Conservation (phyloP, 2,888 invertebrate species). For the Eilema depressum region DNA sequence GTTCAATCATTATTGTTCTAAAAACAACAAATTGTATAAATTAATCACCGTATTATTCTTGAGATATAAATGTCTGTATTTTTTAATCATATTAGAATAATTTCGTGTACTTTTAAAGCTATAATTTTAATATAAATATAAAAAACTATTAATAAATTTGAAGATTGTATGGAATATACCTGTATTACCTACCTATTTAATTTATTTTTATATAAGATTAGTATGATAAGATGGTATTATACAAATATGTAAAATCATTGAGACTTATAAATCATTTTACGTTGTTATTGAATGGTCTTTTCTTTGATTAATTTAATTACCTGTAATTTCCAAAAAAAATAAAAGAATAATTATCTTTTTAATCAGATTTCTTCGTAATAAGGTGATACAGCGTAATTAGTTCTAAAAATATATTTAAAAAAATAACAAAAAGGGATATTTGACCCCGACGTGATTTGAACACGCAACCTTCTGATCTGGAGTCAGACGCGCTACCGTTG, state of each 20-base stretch:
- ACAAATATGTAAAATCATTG: conserved; percentile 39
- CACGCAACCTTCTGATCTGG: conserved; percentile 99
- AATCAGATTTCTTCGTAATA: not conserved
- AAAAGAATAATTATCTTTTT: not conserved
- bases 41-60: conserved; percentile 3
- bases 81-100: conserved; percentile 6
- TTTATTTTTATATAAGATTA: conserved; percentile 55
- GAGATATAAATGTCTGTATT: conserved; percentile 10
- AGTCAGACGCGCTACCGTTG: conserved; percentile 97
- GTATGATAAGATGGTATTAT: conserved; percentile 33
- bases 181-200: conserved; percentile 37
- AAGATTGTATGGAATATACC: conserved; percentile 25
- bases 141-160: conserved; percentile 24
- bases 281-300: conserved; percentile 35
- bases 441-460: conserved; percentile 99
- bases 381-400: not conserved
- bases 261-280: conserved; percentile 50
- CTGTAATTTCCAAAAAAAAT: not conserved
- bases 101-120: not conserved
- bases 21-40: not conserved
- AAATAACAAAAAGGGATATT: conserved; percentile 23
- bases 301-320: conserved; percentile 14
- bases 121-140: not conserved
- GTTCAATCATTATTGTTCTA: not conserved
- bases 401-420: not conserved